Conservation (phyloP, 1,140 invertebrate species). For the Hypsibius dujardini region DNA sequence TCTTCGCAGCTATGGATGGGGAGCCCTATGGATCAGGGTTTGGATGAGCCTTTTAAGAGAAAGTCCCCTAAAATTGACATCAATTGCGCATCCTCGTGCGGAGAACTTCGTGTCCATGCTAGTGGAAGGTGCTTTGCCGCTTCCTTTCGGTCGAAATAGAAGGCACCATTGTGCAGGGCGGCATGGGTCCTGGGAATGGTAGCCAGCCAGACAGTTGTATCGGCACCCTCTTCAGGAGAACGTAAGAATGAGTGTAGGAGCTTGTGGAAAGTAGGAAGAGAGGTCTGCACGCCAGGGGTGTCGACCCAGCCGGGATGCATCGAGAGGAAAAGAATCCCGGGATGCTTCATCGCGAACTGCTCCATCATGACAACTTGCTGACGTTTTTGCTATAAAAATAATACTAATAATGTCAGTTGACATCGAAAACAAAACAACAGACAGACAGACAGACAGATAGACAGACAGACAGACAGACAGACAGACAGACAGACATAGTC, state of each 20-base stretch:
- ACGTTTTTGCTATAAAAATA: constrained; percentile 33
- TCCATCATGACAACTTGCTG: constrained; percentile 38
- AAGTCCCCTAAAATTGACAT: constrained; percentile 26
- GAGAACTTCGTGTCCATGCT: constrained; percentile 29
- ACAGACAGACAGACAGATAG: neutral
- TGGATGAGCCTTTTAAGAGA: too few relatives aligned
- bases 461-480: neutral
- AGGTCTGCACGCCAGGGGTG: constrained; percentile 34
- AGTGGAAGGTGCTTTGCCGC: constrained; percentile 30
- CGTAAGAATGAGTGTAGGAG: constrained; percentile 36
- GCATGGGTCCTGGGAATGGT: constrained; percentile 31
- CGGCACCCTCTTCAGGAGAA: constrained; percentile 36
- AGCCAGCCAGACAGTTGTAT: constrained; percentile 38
- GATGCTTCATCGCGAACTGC: constrained; percentile 33
- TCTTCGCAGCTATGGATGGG: too few relatives aligned
- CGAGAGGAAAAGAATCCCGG: constrained; percentile 35
- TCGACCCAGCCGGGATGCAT: constrained; percentile 42
- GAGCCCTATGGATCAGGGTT: too few relatives aligned
- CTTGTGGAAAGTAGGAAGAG: constrained; percentile 37
- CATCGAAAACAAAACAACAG: neutral
- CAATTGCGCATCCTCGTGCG: constrained; percentile 26
- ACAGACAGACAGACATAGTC: neutral
- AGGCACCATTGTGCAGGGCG: constrained; percentile 36
- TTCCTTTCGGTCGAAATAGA: constrained; percentile 28
- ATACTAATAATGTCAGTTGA: neutral